Conservation (phyloP, 2,888 invertebrate species). For the Lottia scabra region DNA sequence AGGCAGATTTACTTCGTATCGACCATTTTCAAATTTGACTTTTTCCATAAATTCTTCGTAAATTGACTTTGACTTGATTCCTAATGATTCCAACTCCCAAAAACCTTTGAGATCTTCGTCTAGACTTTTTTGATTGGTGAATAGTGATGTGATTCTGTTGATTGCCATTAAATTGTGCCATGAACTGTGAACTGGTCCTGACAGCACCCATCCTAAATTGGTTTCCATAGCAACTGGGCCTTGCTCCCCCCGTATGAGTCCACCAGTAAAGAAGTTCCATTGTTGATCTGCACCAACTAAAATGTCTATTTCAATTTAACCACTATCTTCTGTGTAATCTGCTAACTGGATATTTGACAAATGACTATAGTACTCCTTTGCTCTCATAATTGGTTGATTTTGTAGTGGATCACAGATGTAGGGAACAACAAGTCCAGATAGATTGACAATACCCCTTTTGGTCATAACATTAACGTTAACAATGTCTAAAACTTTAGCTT, state of each 20-base stretch:
- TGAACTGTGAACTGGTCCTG: not conserved
- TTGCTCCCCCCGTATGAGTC: not conserved
- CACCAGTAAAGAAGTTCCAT: constrained; percentile 1
- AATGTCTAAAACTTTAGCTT: not conserved
- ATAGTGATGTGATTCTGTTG: not conserved
- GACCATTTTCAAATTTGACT: not conserved
- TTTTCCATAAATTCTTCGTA: not conserved
- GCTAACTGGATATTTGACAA: not conserved
- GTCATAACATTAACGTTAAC: not conserved
- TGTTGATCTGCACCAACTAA: constrained; percentile 5
- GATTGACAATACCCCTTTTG: not conserved
- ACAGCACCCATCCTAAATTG: not conserved
- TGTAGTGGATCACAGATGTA: not conserved
- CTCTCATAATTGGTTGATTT: not conserved
- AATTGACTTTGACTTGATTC: not conserved
- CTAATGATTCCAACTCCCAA: not conserved
- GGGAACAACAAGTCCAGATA: not conserved
- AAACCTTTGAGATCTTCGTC: not conserved
- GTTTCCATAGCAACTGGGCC: not conserved
- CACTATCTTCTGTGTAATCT: not conserved
- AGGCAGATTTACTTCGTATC: not conserved
- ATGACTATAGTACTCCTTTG: not conserved
- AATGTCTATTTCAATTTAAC: not conserved
- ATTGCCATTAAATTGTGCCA: not conserved
- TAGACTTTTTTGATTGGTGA: not conserved